phyloP scores from a whole-genome alignment of 2,797 vertebrate species.

The Epinephelus malabaricus region DNA sequence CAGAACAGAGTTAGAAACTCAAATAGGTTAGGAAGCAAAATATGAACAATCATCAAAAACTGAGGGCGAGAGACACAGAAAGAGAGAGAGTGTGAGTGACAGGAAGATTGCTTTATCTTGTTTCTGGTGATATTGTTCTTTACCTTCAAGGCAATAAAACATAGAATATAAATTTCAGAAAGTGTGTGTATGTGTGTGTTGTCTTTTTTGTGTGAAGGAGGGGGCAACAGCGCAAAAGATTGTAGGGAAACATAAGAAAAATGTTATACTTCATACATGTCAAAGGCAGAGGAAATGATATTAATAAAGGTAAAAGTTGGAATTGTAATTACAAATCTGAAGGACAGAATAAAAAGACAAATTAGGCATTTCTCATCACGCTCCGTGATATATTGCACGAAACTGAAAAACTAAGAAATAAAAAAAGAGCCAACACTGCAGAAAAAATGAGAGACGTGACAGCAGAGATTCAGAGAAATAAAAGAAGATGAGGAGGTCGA shows the following conservation, averaged over 20 bases:
- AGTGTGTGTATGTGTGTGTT: background rate
- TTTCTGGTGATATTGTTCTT: constrained; percentile 38
- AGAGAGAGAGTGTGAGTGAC: constrained; percentile 13
- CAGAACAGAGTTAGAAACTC: background rate
- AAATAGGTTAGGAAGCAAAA: constrained; percentile 16
- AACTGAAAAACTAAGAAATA: background rate
- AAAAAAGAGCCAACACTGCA: background rate
- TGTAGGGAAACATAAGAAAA: background rate
- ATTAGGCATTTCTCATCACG: background rate
- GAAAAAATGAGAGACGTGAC: background rate
- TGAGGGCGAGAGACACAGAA: background rate
- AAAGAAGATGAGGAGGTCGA: background rate
- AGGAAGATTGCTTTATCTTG: constrained; percentile 7
- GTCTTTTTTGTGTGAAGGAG: no score
- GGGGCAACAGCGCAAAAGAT: background rate
- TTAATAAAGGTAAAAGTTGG: background rate
- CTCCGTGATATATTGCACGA: no score
- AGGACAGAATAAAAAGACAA: background rate
- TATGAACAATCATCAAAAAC: constrained; percentile 17
- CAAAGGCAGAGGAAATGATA: background rate
- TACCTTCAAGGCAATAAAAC: constrained; percentile 37
- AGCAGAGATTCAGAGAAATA: background rate
- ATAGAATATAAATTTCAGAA: constrained; percentile 14
- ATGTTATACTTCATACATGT: background rate
- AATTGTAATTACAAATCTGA: background rate